A percentile compares a stretch with the other conserved stretches of the same genome.
Conservation (phyloP, 2,888 invertebrate species). For the Cerceris ruficornis region DNA sequence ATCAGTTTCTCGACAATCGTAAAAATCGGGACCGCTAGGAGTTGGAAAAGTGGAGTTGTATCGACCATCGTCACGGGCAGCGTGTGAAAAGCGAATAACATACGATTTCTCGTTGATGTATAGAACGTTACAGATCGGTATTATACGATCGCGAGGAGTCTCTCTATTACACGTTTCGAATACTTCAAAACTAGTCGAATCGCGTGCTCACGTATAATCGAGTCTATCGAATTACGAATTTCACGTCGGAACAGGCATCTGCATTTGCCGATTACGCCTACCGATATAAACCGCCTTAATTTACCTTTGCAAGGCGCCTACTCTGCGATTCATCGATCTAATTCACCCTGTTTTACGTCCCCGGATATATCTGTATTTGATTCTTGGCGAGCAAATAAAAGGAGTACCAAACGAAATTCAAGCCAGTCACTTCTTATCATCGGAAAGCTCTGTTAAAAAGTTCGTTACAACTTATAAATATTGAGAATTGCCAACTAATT, state of each 20-base stretch:
- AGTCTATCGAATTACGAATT: conserved; percentile 72
- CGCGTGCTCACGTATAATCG: conserved; percentile 72
- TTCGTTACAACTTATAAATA: background rate
- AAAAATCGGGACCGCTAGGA: no score
- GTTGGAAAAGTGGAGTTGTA: background rate
- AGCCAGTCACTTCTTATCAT: conserved; percentile 11
- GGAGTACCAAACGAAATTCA: conserved; percentile 9
- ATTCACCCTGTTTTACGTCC: conserved; percentile 26
- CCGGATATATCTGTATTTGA: conserved; percentile 1
- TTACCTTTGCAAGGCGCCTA: conserved; percentile 31
- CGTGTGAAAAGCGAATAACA: conserved; percentile 10
- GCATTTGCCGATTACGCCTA: conserved; percentile 71
- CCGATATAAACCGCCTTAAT: conserved; percentile 60
- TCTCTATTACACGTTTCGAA: conserved; percentile 18
- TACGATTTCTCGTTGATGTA: conserved; percentile 9
- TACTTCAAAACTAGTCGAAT: conserved; percentile 37
- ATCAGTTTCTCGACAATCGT: background rate
- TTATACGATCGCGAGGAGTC: background rate
- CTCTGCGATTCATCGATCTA: conserved; percentile 51
- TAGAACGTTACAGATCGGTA: background rate
- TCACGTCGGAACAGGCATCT: conserved; percentile 73
- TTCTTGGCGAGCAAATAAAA: background rate
- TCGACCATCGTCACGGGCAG: background rate
- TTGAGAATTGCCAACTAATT: no score
- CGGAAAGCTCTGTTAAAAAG: background rate